phyloP scores from a whole-genome alignment of 1,140 invertebrate genomes.

The Drosophila insularis region DNA sequence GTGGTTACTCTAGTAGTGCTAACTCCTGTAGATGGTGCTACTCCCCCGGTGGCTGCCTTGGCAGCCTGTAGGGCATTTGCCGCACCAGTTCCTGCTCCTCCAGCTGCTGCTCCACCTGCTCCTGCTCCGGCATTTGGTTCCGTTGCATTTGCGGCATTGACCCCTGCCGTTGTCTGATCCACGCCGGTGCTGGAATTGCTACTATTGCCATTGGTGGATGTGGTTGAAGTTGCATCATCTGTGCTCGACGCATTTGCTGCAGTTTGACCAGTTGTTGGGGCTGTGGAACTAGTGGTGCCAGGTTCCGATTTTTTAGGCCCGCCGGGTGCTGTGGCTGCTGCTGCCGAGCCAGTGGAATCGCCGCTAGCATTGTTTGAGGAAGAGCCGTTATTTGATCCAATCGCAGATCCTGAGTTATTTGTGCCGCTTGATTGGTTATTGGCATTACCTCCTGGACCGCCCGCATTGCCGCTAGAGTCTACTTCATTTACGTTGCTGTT shows the following conservation, averaged over 20 bases:
- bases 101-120: constrained; percentile 39
- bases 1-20: constrained; percentile 28
- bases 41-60: constrained; percentile 39
- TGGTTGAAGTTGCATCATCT: constrained; percentile 82
- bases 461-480: constrained; percentile 61
- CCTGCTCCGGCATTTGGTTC: constrained; percentile 39
- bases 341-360: not conserved
- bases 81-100: constrained; percentile 71
- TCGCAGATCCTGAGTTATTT: constrained; percentile 14
- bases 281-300: constrained; percentile 24
- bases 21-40: constrained; percentile 41
- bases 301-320: constrained; percentile 37
- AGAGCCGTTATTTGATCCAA: constrained; percentile 30
- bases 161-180: constrained; percentile 39
- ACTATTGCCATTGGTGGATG: constrained; percentile 83
- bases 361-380: constrained; percentile 18
- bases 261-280: constrained; percentile 27
- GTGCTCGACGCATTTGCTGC: constrained; percentile 55
- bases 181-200: constrained; percentile 63
- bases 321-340: constrained; percentile 1
- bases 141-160: constrained; percentile 35
- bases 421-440: constrained; percentile 20
- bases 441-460: not conserved
- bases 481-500: constrained; percentile 44
- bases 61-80: constrained; percentile 75